Conservation (phyloP, 2,888 invertebrate genomes). For the Luperina nickerlii region DNA sequence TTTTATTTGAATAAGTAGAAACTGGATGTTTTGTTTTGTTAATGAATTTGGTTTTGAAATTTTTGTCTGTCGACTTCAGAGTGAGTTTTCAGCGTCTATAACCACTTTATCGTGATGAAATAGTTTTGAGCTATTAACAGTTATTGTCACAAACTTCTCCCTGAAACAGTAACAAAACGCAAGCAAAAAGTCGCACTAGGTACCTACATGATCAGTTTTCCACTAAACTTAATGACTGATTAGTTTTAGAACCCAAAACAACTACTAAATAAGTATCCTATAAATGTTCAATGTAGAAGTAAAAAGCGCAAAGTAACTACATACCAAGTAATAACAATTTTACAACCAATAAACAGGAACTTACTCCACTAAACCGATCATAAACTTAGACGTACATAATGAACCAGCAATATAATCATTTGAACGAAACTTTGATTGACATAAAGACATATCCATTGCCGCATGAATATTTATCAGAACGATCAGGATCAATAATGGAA, state of each 20-base stretch:
- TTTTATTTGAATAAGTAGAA: constrained; percentile 57
- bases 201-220: background rate
- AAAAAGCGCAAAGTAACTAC: background rate
- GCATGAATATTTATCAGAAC: constrained; percentile 65
- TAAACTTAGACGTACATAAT: constrained; percentile 42
- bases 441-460: constrained; percentile 54
- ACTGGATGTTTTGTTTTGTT: constrained; percentile 32
- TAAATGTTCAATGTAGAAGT: background rate
- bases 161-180: too few relatives aligned
- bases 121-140: background rate
- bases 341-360: constrained; percentile 20
- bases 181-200: background rate
- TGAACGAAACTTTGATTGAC: constrained; percentile 55
- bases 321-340: constrained; percentile 19
- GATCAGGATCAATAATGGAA: constrained; percentile 59
- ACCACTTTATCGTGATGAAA: background rate
- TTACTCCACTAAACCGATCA: constrained; percentile 24
- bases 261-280: background rate
- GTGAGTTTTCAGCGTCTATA: background rate
- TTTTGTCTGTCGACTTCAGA: background rate
- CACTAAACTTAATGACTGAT: background rate
- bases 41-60: constrained; percentile 39
- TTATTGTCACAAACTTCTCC: background rate
- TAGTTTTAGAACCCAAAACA: background rate
- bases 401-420: constrained; percentile 38